Conservation (phyloP, 2,888 invertebrate species). For the Orthosia gracilis region DNA sequence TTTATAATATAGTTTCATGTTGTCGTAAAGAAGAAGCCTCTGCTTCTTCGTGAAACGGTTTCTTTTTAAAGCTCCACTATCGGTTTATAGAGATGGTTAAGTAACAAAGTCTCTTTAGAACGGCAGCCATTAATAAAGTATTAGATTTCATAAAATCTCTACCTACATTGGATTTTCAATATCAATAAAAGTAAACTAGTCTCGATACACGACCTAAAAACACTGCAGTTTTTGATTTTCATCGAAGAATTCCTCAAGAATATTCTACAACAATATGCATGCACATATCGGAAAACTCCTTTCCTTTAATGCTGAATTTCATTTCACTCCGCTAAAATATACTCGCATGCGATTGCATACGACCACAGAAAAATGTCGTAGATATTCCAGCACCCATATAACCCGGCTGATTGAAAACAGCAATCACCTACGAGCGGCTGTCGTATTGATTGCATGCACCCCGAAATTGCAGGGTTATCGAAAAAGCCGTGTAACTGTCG, state of each 20-base stretch:
- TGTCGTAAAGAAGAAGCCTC: conserved; percentile 7
- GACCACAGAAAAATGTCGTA: conserved; percentile 65
- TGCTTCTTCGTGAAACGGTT: background rate
- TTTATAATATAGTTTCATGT: conserved; percentile 15
- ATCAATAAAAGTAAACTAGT: background rate
- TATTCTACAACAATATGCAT: conserved; percentile 16
- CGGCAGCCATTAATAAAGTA: background rate
- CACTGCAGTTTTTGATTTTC: background rate
- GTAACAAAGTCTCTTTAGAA: background rate
- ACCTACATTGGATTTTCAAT: background rate
- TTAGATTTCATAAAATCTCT: background rate
- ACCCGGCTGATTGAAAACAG: conserved; percentile 76
- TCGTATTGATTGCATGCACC: conserved; percentile 73
- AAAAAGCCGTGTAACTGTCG: conserved; percentile 68
- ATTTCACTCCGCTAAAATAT: conserved; percentile 43
- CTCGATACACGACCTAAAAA: background rate
- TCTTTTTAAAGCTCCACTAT: conserved; percentile 9
- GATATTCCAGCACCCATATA: conserved; percentile 58
- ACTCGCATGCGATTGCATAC: conserved; percentile 58
- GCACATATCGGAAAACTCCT: conserved; percentile 29
- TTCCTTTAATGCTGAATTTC: conserved; percentile 45
- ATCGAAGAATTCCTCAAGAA: conserved; percentile 2
- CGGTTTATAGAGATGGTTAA: conserved; percentile 3
- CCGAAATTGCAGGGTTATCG: conserved; percentile 67
- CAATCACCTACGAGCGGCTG: conserved; percentile 72